Evolutionary conservation across 2,113 vertebrate species (phyloP).

Genomic region (Gymnobelideus leadbeateri): DNA sequence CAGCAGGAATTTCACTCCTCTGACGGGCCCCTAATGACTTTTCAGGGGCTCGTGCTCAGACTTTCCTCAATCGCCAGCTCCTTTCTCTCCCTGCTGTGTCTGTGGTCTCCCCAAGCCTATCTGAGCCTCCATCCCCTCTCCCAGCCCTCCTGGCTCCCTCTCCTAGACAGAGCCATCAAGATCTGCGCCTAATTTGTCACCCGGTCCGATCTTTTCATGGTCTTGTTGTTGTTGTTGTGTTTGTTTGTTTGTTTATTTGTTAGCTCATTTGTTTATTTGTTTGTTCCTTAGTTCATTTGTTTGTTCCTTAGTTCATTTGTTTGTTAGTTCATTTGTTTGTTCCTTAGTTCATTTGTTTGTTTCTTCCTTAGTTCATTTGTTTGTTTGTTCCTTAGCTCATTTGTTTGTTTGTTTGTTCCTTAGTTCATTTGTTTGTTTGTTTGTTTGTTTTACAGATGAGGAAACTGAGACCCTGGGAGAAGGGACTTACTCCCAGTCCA

Average conservation of each 20-base stretch:
- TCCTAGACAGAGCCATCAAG: not conserved
- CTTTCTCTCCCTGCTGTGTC: constrained; percentile 11
- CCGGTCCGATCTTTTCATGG: not conserved
- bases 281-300: not conserved
- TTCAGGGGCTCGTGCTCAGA: constrained; percentile 26
- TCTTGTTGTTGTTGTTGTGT: not conserved
- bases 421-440: too few species aligned
- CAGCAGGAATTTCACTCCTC: constrained; percentile 46
- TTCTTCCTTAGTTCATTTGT: too few species aligned
- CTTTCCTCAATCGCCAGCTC: constrained; percentile 28
- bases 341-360: too few species aligned
- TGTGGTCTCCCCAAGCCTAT: constrained; percentile 21
- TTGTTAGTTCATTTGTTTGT: too few species aligned
- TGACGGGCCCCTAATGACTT: constrained; percentile 22
- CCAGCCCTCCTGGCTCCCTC: not conserved
- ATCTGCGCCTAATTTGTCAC: not conserved
- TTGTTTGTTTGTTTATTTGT: not conserved
- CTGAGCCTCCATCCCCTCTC: not conserved
- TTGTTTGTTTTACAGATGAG: not conserved
- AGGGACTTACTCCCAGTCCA: not conserved
- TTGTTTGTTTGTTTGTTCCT: not conserved
- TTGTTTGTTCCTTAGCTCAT: not conserved
- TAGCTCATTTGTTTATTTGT: not conserved
- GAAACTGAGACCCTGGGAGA: not conserved
- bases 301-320: not conserved